Conservation (phyloP, 2,113 vertebrate species). For the Scolopax mira region DNA sequence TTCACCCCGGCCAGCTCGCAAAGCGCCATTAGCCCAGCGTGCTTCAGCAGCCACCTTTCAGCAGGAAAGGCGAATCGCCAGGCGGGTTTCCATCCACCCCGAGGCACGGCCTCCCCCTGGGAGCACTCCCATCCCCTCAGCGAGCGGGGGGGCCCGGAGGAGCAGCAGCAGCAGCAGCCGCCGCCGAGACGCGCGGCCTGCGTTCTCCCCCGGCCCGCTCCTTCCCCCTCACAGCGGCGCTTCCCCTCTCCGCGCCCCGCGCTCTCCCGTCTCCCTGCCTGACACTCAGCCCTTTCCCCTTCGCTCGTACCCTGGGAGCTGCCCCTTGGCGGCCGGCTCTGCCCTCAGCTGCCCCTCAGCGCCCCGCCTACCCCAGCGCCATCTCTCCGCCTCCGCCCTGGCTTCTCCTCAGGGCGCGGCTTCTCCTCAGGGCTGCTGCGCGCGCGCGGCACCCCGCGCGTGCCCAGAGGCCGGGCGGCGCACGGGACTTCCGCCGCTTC, state of each 20-base stretch:
- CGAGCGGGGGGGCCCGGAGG: background rate
- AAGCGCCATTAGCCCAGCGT: no score
- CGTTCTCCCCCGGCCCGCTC: background rate
- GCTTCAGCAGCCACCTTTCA: background rate
- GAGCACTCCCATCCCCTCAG: background rate
- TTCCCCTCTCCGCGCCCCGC: background rate
- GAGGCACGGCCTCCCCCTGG: background rate
- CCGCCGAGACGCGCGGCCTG: background rate
- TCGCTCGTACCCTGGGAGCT: background rate
- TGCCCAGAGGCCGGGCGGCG: background rate
- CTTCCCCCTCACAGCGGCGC: background rate
- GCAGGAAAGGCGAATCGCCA: background rate
- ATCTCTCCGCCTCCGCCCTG: background rate
- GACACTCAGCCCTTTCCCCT: rapidly evolving
- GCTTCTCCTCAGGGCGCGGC: background rate
- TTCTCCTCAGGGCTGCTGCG: background rate
- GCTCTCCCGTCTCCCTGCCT: background rate
- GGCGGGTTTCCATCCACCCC: background rate
- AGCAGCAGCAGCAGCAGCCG: background rate
- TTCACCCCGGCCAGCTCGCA: background rate
- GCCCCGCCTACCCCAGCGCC: conserved; percentile 20
- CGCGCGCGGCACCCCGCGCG: background rate
- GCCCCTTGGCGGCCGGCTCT: background rate
- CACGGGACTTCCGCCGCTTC: background rate
- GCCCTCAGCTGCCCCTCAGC: background rate